phyloP scores from a whole-genome alignment of 2,888 invertebrate genomes.

The Zygothrica quintamaculata region DNA sequence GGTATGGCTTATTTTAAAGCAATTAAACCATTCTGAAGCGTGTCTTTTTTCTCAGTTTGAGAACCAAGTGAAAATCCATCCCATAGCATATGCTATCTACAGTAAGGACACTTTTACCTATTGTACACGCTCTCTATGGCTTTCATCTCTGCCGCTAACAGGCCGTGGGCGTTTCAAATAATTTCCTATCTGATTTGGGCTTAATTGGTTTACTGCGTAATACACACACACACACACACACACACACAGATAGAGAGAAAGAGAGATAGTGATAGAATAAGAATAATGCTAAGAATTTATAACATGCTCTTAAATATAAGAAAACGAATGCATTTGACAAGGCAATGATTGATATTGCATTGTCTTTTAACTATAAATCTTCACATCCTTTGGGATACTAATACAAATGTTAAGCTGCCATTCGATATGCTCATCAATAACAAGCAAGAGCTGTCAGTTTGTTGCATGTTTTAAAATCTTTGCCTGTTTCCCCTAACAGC shows the following conservation, averaged over 20 bases:
- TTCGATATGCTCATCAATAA: background rate
- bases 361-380: background rate
- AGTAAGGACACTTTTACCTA: slow-evolving; percentile 72
- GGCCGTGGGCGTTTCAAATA: slow-evolving; percentile 50
- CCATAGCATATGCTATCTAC: slow-evolving; percentile 57
- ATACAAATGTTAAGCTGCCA: background rate
- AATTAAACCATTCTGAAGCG: slow-evolving; percentile 75
- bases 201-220: slow-evolving; percentile 37
- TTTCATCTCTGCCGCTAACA: slow-evolving; percentile 68
- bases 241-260: slow-evolving; percentile 10
- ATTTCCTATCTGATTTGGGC: slow-evolving; percentile 19
- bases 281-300: no score
- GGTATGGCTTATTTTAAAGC: slow-evolving; percentile 79
- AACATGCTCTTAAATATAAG: no score
- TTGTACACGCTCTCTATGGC: slow-evolving; percentile 34
- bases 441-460: background rate
- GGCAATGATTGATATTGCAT: background rate
- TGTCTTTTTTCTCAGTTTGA: slow-evolving; percentile 57
- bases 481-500: no score
- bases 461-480: no score
- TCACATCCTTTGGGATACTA: background rate
- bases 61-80: slow-evolving; percentile 1
- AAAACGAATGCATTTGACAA: background rate
- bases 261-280: no score
- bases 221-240: slow-evolving; percentile 16